Conservation (phyloP, 2,113 vertebrate species). For the Procapra przewalskii region DNA sequence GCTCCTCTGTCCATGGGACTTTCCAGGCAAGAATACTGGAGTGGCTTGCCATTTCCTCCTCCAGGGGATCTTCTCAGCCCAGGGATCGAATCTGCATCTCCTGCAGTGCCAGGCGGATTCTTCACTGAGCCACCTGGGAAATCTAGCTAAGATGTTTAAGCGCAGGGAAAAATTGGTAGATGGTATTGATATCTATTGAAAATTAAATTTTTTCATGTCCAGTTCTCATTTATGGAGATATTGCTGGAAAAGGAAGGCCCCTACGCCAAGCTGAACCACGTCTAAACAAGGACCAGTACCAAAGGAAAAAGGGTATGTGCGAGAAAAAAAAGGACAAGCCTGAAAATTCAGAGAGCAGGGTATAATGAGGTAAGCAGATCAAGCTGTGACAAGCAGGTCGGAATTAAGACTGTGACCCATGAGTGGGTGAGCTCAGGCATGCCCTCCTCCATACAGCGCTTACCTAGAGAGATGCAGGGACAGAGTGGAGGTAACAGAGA, state of each 20-base stretch:
- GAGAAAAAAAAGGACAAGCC: neutral
- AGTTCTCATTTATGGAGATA: neutral
- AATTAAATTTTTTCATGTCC: neutral
- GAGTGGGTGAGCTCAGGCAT: neutral
- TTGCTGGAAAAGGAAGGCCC: neutral
- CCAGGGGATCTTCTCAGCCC: neutral
- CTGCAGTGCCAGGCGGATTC: neutral
- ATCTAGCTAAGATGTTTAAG: neutral
- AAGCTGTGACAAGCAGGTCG: neutral
- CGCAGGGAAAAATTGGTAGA: neutral
- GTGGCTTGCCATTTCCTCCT: neutral
- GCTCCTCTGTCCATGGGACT: neutral
- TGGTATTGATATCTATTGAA: neutral
- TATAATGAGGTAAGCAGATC: neutral
- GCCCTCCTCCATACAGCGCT: neutral
- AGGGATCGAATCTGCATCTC: neutral
- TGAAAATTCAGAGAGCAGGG: neutral
- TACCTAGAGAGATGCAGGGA: neutral
- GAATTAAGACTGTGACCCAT: neutral
- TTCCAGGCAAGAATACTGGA: neutral
- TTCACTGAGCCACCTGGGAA: neutral
- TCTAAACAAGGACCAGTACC: neutral
- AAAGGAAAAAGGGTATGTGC: neutral
- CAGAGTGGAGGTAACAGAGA: neutral
- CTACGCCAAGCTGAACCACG: neutral